Evolutionary conservation across 1,140 invertebrate species (phyloP).

Genomic region (Phymastichus coffea): DNA sequence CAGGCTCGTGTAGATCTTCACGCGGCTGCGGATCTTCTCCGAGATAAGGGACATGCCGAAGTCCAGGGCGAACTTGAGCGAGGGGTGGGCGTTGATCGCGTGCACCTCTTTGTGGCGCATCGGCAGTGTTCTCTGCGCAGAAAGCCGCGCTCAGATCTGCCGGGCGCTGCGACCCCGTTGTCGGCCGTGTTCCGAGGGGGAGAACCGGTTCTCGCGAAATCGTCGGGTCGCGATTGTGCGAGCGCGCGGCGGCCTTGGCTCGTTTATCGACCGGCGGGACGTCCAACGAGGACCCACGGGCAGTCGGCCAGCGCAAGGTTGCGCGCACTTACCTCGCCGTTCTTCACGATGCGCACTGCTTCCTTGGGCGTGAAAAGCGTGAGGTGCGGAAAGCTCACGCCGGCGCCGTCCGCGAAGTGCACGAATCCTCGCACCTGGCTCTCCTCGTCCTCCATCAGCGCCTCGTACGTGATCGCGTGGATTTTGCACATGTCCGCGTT

Average conservation of each 20-base stretch:
- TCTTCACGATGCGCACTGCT: conserved; percentile 75
- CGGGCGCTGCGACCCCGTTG: too few relatives aligned
- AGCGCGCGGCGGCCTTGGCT: too few relatives aligned
- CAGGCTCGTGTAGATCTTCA: conserved; percentile 67
- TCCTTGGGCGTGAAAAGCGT: conserved; percentile 76
- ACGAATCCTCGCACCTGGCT: conserved; percentile 73
- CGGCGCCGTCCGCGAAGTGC: conserved; percentile 71
- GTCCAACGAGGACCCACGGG: too few relatives aligned
- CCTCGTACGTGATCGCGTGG: conserved; percentile 76
- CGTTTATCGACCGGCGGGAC: too few relatives aligned
- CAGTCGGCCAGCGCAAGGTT: too few relatives aligned
- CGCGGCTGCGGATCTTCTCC: conserved; percentile 76
- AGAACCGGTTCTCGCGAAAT: too few relatives aligned
- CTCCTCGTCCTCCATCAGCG: conserved; percentile 79
- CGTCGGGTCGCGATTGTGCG: too few relatives aligned
- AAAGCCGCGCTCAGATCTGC: too few relatives aligned
- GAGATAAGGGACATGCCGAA: conserved; percentile 79
- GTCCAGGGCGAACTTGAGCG: conserved; percentile 76
- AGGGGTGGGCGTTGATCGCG: conserved; percentile 73
- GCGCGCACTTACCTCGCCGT: conserved; percentile 73
- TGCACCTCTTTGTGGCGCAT: conserved; percentile 84
- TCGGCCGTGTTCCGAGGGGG: too few relatives aligned
- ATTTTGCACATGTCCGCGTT: conserved; percentile 79
- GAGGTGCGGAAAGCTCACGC: conserved; percentile 72
- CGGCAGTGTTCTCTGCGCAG: conserved; percentile 77